These are phyloP conservation scores for Trichonephila clavipes DNA, from an alignment of 1,140 invertebrate genomes.

Conservation along the genomic window DNA sequence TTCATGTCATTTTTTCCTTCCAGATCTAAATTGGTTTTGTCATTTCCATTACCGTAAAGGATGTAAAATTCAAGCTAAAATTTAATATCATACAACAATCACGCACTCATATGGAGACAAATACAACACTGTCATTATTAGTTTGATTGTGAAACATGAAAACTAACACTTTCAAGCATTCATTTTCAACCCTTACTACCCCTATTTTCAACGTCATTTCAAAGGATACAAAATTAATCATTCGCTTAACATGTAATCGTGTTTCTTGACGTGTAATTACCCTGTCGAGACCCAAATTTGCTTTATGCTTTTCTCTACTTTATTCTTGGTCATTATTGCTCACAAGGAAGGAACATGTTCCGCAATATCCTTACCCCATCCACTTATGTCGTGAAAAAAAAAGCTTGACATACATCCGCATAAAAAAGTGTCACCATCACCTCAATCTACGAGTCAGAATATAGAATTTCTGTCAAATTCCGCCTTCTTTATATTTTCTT, in stretches of 20 bases:
- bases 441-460: conserved; percentile 36
- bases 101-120: no score
- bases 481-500: conserved; percentile 2
- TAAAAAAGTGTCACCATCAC: neutral
- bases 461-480: conserved; percentile 24
- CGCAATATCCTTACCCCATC: neutral
- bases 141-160: no score
- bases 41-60: no score
- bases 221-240: neutral
- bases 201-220: neutral
- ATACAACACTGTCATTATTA: no score
- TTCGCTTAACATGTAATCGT: neutral
- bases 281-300: neutral
- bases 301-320: neutral
- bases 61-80: no score
- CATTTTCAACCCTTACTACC: neutral
- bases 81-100: no score
- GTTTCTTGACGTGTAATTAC: neutral
- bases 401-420: neutral
- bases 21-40: no score
- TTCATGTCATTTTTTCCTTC: no score
- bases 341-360: neutral
- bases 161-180: neutral
- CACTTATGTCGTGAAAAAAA: neutral
- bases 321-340: neutral